Percentiles rank a stretch among this genome's conserved stretches.
Conservation (phyloP, 2,113 vertebrate species). For the Agelaius phoeniceus region DNA sequence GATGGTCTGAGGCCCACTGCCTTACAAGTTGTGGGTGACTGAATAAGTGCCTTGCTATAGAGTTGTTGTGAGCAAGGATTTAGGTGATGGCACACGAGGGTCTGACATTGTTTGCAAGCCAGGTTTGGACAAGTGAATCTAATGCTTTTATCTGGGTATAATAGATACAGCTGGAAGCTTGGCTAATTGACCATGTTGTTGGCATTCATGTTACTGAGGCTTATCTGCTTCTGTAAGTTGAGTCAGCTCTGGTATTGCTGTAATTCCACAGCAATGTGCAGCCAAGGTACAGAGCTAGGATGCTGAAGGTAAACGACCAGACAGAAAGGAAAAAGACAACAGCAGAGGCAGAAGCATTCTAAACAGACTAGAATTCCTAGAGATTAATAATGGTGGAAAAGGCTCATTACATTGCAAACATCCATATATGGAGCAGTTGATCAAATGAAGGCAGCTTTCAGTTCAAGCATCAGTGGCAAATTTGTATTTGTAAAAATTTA, state of each 20-base stretch:
- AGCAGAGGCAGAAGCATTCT: not conserved
- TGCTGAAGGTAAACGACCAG: not conserved
- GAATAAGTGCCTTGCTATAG: not conserved
- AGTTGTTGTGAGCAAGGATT: not conserved
- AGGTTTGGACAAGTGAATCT: not conserved
- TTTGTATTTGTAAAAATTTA: not conserved
- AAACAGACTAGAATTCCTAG: not conserved
- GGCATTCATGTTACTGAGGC: not conserved
- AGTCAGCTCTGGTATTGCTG: not conserved
- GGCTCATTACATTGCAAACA: not conserved
- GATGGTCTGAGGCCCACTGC: not conserved
- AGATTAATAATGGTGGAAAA: not conserved
- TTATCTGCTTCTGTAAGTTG: not conserved
- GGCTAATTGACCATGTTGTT: not conserved
- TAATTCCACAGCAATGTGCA: not conserved
- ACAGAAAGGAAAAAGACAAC: not conserved
- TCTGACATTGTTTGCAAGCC: not conserved
- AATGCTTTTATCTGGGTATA: not conserved
- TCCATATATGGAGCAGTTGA: not conserved
- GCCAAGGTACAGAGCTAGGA: not conserved
- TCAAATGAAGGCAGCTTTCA: not conserved
- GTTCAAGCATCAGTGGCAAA: not conserved
- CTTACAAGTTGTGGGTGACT: not conserved
- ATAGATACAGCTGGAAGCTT: not conserved
- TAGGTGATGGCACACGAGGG: not conserved